phyloP scores from a whole-genome alignment of 2,113 vertebrate species.

The Poeciliopsis occidentalis region DNA sequence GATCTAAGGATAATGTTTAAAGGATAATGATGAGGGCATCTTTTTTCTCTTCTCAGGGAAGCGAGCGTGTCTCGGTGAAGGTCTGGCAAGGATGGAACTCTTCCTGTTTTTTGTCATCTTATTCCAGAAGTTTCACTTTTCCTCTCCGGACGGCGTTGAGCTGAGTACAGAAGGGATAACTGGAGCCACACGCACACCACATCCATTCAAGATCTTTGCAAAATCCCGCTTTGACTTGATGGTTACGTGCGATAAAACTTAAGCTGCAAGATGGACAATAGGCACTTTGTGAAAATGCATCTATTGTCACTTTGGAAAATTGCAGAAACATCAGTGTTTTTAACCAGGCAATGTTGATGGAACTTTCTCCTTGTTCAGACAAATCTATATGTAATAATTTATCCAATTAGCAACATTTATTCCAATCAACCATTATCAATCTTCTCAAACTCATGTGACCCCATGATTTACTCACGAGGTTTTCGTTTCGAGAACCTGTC shows the following conservation, averaged over 20 bases:
- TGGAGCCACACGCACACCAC: slow-evolving; percentile 53
- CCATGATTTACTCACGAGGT: no score
- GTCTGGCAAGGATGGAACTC: slow-evolving; percentile 83
- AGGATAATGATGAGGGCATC: background rate
- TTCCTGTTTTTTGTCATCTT: slow-evolving; percentile 86
- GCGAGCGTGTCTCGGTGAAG: slow-evolving; percentile 83
- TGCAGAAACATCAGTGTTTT: background rate
- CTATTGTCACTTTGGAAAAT: background rate
- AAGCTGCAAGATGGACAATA: background rate
- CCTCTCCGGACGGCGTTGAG: slow-evolving; percentile 40
- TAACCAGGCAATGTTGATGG: background rate
- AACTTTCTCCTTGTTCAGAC: background rate
- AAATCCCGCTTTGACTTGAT: slow-evolving; percentile 58
- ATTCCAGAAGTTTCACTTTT: slow-evolving; percentile 85
- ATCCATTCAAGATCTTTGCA: slow-evolving; percentile 76
- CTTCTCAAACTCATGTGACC: no score
- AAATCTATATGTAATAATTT: background rate
- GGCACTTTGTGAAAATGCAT: background rate
- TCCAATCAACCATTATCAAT: background rate
- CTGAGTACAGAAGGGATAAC: slow-evolving; percentile 54
- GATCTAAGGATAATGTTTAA: no score
- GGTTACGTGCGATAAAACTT: background rate
- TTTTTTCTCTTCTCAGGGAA: slow-evolving; percentile 73
- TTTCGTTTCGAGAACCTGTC: background rate
- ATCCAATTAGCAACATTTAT: background rate